Evolutionary conservation across 2,113 vertebrate species (phyloP), one percentile per base, ranked within the genome.

Genomic region (Strigops habroptila): DNA sequence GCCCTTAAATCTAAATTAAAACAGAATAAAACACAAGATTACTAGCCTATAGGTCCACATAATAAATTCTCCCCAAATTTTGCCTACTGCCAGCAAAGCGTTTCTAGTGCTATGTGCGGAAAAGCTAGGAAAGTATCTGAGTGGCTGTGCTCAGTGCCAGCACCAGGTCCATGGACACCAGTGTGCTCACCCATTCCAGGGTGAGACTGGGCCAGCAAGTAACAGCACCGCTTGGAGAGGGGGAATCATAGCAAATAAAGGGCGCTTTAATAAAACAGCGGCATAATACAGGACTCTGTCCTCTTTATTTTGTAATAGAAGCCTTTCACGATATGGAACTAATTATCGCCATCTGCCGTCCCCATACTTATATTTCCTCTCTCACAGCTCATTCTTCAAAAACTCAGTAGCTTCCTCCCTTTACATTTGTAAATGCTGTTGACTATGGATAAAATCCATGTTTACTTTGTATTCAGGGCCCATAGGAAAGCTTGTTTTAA

Each of bases 371-470:
- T 98, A 98, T 98, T 99, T 98, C 98, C 98, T 98, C 98, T 97
- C 98, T 98, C 97, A 97, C 97, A 98, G 98, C 98, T 98, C 98
- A 98, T 99, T 99, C 99, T 99, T 99, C 98, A 99, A 98, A 99
- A 98, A 99, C 99, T 99, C 99, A 98, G 99, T 99, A 99, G 99
- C 99, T 98, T 99, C 99, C 99, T 99, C 98, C 98, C 98, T 98
- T 98, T 98, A 98, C 98, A 98, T 99, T 99, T 99, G 98, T 99
- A 99, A 99, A 99, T 98, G 98, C 98, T 99, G 99, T 99, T 99
- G 98, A 99, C 98, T 98, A 97, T 99, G 99, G 98, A 99, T 99
- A 97, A 98, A 98, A 97, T 99, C 98, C 99, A 99, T 99, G 99
- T 99, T 99, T 99, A 99, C 98, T 99, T 99, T 99, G 98, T 98